Evolutionary conservation across 2,113 vertebrate species (phyloP), one percentile per base, ranked within the genome.

Genomic region (Cottus gobio): DNA sequence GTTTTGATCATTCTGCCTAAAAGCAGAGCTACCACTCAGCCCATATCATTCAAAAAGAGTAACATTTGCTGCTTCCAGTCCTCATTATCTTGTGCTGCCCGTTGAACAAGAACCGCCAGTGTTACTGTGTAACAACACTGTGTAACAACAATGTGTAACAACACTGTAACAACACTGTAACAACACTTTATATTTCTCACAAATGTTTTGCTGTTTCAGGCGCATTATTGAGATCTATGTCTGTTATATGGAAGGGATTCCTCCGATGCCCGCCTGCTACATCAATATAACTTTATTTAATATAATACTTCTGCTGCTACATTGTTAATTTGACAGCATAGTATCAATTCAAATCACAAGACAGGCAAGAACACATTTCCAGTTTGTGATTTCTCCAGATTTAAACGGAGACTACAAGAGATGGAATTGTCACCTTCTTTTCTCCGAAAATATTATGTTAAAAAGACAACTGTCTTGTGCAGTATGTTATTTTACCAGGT

Each of bases 1-100:
- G 12, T 30, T n/a, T 31, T 75, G 11, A 60, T 58, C 46, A 31
- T 5, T 34, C 13, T 7, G 24, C 44, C 56, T 42, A 2, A 3
- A 46, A 2, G 5, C 74, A 58, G 48, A 67, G 44, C 28, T 34
- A 28, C 20, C 24, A 56, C 36, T 24, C 63, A 60, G 50, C 12
- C 34, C 54, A 16, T 16, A 65, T 48, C 9, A 37, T 26, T 65
- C 20, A 36, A 48, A 65, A 42, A 68, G 15, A 31, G 5, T 3
- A 36, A 37, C 9, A 5, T n/a, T 44, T 36, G 6, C 69, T 46
- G 36, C 12, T 71, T 72, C 60, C 22, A 30, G 18, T 31, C 52
- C 68, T 65, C 60, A 57, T 46, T 65, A 48, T 65, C 22, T 15
- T n/a, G 22, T 28, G 48, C 77, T 56, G 20, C 68, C 44, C 22